Conservation (phyloP, 2,888 invertebrate genomes). For the Cylindroiulus punctatus region DNA sequence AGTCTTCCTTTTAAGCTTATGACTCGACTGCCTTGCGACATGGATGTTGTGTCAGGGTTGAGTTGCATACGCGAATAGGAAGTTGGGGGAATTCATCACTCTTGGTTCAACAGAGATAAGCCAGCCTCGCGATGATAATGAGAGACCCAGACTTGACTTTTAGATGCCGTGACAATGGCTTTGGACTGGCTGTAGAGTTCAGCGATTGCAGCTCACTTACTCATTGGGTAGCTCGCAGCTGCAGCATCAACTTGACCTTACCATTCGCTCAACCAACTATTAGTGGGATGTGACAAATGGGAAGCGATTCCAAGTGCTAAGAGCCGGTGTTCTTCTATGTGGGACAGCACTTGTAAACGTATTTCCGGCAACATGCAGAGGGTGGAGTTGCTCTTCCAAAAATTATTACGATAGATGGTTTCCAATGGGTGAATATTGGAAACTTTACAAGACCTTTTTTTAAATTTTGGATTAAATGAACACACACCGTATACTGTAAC, state of each 20-base stretch:
- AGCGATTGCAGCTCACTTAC: constrained; percentile 13
- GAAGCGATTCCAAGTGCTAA: not conserved
- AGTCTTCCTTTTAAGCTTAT: not conserved
- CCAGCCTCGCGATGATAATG: constrained; percentile 5
- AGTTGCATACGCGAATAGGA: not conserved
- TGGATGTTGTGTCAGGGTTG: constrained; percentile 1
- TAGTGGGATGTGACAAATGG: not conserved
- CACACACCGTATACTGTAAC: no score
- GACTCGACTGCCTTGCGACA: constrained; percentile 20
- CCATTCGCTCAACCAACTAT: not conserved
- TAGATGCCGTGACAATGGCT: not conserved
- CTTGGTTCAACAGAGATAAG: constrained; percentile 9
- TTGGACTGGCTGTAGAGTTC: not conserved
- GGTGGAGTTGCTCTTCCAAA: not conserved
- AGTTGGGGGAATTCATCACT: constrained; percentile 11
- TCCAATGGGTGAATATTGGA: no score
- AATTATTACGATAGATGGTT: not conserved
- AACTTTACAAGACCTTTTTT: no score
- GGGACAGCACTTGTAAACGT: not conserved
- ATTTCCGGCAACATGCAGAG: not conserved
- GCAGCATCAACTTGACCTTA: not conserved
- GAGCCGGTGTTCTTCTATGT: not conserved
- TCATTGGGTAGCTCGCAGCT: not conserved
- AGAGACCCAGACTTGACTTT: constrained; percentile 14
- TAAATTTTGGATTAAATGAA: no score